These are phyloP conservation scores for Lophius piscatorius DNA, from an alignment of 2,113 vertebrate species.

Conservation along the genomic window DNA sequence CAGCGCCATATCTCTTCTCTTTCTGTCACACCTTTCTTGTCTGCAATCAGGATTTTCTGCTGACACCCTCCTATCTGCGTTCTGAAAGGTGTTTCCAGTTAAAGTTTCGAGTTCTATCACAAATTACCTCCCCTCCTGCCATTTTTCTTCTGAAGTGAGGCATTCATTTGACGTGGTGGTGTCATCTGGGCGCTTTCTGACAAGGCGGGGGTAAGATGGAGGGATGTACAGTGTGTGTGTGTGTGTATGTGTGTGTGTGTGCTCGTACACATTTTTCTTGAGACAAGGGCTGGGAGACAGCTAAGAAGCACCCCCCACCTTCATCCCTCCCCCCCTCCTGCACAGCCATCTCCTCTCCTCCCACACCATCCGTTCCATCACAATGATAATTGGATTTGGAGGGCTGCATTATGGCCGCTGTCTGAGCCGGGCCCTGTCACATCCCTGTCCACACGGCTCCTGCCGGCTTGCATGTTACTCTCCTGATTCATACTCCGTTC, in stretches of 20 bases:
- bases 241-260: constrained; percentile 4
- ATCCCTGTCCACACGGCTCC: constrained; percentile 53
- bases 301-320: constrained; percentile 38
- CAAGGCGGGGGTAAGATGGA: constrained; percentile 24
- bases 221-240: constrained; percentile 3
- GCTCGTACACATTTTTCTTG: constrained; percentile 7
- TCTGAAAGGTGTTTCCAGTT: constrained; percentile 48
- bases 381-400: constrained; percentile 79
- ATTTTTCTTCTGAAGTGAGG: constrained; percentile 43
- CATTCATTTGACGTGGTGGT: constrained; percentile 41
- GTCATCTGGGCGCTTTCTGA: constrained; percentile 43
- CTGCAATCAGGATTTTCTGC: constrained; percentile 10
- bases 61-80: constrained; percentile 29
- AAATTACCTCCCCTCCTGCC: constrained; percentile 19
- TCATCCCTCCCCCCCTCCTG: constrained; percentile 45
- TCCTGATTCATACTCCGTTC: constrained; percentile 66
- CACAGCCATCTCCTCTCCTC: constrained; percentile 56
- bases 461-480: constrained; percentile 57
- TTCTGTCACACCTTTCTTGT: not conserved
- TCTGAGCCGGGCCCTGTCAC: constrained; percentile 64
- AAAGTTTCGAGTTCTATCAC: constrained; percentile 21
- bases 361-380: constrained; percentile 71
- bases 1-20: constrained; percentile 14
- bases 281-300: constrained; percentile 22
- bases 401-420: constrained; percentile 70